These are phyloP conservation scores for Choloepus didactylus DNA, from an alignment of 2,797 vertebrate species.

Conservation along the genomic window DNA sequence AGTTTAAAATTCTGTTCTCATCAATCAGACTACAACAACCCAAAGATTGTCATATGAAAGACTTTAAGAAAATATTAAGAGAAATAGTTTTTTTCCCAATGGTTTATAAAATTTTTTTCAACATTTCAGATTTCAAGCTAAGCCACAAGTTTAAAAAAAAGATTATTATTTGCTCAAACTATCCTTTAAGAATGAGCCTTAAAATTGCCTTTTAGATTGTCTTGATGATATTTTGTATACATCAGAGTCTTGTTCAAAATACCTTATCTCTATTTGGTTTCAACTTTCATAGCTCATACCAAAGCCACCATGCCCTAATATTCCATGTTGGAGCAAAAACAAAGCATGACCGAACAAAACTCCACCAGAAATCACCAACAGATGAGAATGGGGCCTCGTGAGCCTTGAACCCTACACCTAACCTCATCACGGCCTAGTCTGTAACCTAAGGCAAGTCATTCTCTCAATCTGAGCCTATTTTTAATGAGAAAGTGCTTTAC, in stretches of 20 bases:
- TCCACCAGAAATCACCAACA: background rate
- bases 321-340: background rate
- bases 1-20: background rate
- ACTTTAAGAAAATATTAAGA: slow-evolving; percentile 4
- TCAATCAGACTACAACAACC: background rate
- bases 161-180: background rate
- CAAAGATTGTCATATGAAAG: background rate
- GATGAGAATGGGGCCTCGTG: background rate
- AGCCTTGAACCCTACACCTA: background rate
- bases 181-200: background rate
- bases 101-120: slow-evolving; percentile 9
- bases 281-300: background rate
- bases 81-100: background rate
- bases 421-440: background rate
- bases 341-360: background rate
- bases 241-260: slow-evolving; percentile 26
- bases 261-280: background rate
- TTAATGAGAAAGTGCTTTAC: background rate
- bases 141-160: slow-evolving; percentile 1
- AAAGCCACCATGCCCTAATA: background rate
- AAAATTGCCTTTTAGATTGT: background rate
- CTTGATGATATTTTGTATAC: background rate
- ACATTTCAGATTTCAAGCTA: background rate
- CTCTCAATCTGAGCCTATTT: background rate
- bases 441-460: background rate